Base-by-base conservation (phyloP, 1,140 invertebrate species). In the Halyomorpha halys region DNA sequence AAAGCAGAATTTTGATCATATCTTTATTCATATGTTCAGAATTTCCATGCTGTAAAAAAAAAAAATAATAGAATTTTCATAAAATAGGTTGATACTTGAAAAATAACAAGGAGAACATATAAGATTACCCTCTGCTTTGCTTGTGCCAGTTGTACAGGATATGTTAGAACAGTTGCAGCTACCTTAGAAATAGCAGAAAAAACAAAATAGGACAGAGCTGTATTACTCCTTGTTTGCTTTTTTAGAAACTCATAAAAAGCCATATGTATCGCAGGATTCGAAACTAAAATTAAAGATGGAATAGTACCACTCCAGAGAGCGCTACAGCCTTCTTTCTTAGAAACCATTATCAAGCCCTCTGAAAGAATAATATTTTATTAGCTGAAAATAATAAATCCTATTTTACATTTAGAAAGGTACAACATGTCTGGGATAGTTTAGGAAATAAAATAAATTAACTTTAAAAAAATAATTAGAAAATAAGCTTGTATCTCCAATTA, bases 211-310 rank as follows among this genome's bases (percentile, higher is more conserved):
- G 77, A 64, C 64, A 80, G 69, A 9, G 81, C 79, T 47, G 78
- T 75, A 65, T 82, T 76, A 19, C 68, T 59, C 13, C 70, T 72
- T 16, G 76, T 30, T 27, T 68, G 72, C 63, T 89, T 77, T 74
- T 95, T 95, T 0, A 94, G 74, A 53, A 82, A 75, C 73, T 94
- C 91, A 75, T 94, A 95, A 44, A 89, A 83, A 83, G 92, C 91
- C 74, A 94, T 94, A 73, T 94, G 91, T 61, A 94, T 84, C 0
- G 91, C 89, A 44, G 91, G 92, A 78, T 95, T 95, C 14, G 82
- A 80, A 4, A 91, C 87, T 11, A 95, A 76, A 61, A 94, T 76
- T 13, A 94, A 73, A n/a, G 91, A 94, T 5, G 91, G 86, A 15
- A 86, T 69, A 0, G 87, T 84, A 9, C 91, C 89, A 56, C 86